These are phyloP conservation scores for Aplodontia rufa DNA, from an alignment of 2,113 vertebrate genomes.

Conservation along the genomic window DNA sequence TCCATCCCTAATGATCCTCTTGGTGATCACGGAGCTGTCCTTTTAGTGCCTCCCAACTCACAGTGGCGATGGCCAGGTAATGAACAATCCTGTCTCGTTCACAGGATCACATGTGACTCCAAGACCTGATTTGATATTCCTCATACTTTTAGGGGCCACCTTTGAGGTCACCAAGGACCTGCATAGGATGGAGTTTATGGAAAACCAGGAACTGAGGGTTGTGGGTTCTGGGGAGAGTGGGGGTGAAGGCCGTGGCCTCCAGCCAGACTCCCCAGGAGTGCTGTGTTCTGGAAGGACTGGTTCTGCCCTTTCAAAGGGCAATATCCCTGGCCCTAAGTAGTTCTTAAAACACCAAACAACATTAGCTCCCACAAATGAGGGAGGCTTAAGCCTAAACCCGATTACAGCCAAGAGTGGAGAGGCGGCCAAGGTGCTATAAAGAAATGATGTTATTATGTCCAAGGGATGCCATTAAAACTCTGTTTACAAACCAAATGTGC, in stretches of 20 bases:
- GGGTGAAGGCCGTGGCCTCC: conserved; percentile 44
- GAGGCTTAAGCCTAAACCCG: conserved; percentile 74
- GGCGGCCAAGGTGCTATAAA: conserved; percentile 79
- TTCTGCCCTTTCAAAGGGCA: conserved; percentile 67
- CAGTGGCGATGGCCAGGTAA: conserved; percentile 60
- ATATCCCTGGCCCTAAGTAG: conserved; percentile 68
- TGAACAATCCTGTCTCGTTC: conserved; percentile 67
- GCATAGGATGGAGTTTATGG: conserved; percentile 34
- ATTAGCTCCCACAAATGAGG: conserved; percentile 81
- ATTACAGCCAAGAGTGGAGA: conserved; percentile 63
- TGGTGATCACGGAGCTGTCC: accelerated
- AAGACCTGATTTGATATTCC: conserved; percentile 66
- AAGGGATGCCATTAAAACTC: conserved; percentile 87
- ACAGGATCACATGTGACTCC: conserved; percentile 45
- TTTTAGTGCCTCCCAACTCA: neutral
- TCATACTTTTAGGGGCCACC: conserved; percentile 52
- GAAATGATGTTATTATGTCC: conserved; percentile 84
- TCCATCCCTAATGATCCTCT: neutral
- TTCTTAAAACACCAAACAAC: conserved; percentile 75
- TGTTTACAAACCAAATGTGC: conserved; percentile 87
- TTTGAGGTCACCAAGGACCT: conserved; percentile 45
- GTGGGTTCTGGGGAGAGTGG: neutral
- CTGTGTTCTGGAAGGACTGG: conserved; percentile 55
- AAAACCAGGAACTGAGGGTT: neutral
- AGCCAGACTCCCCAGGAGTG: neutral